These are phyloP conservation scores for Gracilinanus agilis DNA, from an alignment of 2,113 vertebrate species.

Conservation along the genomic window DNA sequence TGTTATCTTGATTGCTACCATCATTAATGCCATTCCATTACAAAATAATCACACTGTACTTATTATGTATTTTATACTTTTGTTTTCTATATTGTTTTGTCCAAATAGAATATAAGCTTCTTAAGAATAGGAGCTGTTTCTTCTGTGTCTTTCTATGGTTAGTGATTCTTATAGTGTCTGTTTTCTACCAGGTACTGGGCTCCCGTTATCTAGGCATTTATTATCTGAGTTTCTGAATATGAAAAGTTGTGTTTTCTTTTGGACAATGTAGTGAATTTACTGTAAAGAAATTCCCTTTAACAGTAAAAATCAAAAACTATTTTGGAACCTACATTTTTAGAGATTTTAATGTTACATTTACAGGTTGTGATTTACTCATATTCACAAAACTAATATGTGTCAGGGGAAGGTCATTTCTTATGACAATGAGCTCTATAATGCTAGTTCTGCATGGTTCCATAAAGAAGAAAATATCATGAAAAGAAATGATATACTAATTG, in stretches of 20 bases:
- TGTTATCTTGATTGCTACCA: not conserved
- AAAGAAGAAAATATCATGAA: not conserved
- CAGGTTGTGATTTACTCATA: not conserved
- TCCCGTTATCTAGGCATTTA: no score
- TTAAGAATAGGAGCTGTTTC: not conserved
- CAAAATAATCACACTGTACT: not conserved
- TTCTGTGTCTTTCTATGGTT: not conserved
- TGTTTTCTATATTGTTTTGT: not conserved
- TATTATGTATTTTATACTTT: not conserved
- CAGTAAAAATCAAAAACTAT: not conserved
- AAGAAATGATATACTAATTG: not conserved
- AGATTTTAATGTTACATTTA: not conserved
- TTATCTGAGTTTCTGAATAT: no score
- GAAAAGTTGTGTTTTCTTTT: no score
- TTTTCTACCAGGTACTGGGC: no score
- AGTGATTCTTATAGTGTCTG: no score
- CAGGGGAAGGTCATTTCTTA: not conserved
- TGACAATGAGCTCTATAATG: not conserved
- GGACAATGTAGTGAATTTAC: no score
- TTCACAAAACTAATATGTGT: not conserved
- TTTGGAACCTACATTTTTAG: not conserved
- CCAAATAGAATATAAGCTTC: not conserved
- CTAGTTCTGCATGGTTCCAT: not conserved
- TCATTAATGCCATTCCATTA: not conserved
- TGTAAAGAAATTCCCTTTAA: not conserved